phyloP scores from a whole-genome alignment of 2,113 vertebrate species.

The Hypomesus transpacificus region DNA sequence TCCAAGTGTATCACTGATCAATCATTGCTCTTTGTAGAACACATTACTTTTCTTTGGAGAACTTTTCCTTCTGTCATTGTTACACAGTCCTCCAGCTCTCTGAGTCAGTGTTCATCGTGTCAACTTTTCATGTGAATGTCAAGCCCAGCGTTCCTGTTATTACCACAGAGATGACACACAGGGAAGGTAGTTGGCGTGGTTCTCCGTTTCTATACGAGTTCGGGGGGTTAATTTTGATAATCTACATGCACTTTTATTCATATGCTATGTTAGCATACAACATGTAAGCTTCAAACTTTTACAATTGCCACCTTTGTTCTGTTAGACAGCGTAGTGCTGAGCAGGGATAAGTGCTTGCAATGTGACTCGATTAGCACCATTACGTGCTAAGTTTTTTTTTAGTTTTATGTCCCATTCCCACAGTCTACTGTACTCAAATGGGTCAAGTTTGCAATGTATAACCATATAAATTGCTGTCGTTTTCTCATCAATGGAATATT shows the following conservation, averaged over 20 bases:
- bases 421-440: conserved; percentile 22
- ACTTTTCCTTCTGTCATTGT: too few species aligned
- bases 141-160: too few species aligned
- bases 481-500: too few species aligned
- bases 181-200: too few species aligned
- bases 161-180: too few species aligned
- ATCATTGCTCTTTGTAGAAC: too few species aligned
- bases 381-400: too few species aligned
- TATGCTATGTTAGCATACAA: conserved; percentile 22
- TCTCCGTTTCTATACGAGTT: conserved; percentile 21
- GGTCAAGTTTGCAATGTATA: conserved; percentile 25
- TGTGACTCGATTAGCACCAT: conserved; percentile 37
- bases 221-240: conserved; percentile 41
- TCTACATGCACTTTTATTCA: conserved; percentile 38
- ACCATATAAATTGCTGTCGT: conserved; percentile 7
- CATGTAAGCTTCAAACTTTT: conserved; percentile 19
- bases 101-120: too few species aligned
- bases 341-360: conserved; percentile 32
- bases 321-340: conserved; percentile 24
- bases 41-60: too few species aligned
- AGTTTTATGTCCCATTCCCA: conserved; percentile 30
- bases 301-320: conserved; percentile 47
- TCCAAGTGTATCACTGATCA: too few species aligned
- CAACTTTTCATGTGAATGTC: too few species aligned
- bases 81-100: too few species aligned